These are phyloP conservation scores for Dipodomys ordii DNA, from an alignment of 2,113 vertebrate genomes.

Conservation along the genomic window DNA sequence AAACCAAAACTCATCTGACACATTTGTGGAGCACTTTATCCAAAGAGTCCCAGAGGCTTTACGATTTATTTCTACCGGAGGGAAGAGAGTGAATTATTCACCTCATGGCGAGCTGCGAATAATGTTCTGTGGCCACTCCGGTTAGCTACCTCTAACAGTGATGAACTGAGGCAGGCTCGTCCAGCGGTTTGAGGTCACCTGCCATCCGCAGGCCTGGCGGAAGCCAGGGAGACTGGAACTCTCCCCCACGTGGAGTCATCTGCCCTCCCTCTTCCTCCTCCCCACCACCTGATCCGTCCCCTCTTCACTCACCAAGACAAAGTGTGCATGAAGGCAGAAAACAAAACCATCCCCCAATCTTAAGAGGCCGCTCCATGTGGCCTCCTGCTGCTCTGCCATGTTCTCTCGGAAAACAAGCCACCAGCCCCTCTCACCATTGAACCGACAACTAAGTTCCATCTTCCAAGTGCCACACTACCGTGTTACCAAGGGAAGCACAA, in stretches of 20 bases:
- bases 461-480: too few relatives aligned
- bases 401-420: background rate
- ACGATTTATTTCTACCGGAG: slow-evolving; percentile 7
- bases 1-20: slow-evolving; percentile 65
- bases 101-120: slow-evolving; percentile 38
- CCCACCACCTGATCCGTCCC: background rate
- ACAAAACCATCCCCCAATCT: background rate
- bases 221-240: background rate
- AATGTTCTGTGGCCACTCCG: background rate
- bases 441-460: background rate
- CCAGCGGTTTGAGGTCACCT: background rate
- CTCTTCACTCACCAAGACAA: background rate
- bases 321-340: background rate
- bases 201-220: background rate
- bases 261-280: background rate
- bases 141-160: background rate
- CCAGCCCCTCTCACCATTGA: background rate
- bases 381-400: too few relatives aligned
- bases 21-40: slow-evolving; percentile 68
- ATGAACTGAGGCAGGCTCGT: background rate
- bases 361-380: too few relatives aligned
- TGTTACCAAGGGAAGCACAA: background rate
- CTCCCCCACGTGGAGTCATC: background rate
- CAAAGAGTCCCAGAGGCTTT: slow-evolving; percentile 71
- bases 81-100: slow-evolving; percentile 65